phyloP scores from a whole-genome alignment of 2,888 invertebrate genomes.

The Ferrisia virgata region DNA sequence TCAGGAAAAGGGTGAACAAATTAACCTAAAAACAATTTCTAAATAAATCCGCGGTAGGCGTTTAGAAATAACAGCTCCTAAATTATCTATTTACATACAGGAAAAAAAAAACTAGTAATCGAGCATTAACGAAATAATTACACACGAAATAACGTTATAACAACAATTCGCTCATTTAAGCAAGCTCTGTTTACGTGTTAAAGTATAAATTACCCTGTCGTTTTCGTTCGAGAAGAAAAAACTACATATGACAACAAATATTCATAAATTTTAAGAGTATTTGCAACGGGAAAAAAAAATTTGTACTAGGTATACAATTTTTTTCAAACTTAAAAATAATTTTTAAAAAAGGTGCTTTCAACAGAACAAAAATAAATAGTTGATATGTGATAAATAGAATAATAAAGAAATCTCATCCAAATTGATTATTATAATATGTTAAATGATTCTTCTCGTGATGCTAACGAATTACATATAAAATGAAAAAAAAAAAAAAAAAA shows the following conservation, averaged over 20 bases:
- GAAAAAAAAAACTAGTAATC: background rate
- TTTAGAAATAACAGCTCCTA: background rate
- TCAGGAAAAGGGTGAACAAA: background rate
- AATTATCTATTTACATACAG: background rate
- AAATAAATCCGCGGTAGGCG: background rate
- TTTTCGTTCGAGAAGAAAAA: background rate
- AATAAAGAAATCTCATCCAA: background rate
- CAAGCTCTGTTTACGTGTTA: background rate
- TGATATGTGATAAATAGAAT: background rate
- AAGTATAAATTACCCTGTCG: constrained; percentile 10
- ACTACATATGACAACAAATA: background rate
- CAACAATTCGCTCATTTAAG: background rate
- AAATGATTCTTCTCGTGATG: background rate
- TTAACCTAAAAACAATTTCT: constrained; percentile 4
- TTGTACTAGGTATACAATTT: background rate
- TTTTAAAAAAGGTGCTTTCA: background rate
- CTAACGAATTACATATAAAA: too few relatives aligned
- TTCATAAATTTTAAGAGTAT: background rate
- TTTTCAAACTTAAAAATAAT: background rate
- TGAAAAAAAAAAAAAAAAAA: too few relatives aligned
- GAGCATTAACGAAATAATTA: constrained; percentile 13
- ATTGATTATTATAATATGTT: background rate
- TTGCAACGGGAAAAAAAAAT: background rate
- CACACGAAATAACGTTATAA: background rate
- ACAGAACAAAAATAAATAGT: background rate